A percentile compares a stretch with the other conserved stretches of the same genome.
Conservation (phyloP, 2,113 vertebrate species). For the Platysternon megacephalum region DNA sequence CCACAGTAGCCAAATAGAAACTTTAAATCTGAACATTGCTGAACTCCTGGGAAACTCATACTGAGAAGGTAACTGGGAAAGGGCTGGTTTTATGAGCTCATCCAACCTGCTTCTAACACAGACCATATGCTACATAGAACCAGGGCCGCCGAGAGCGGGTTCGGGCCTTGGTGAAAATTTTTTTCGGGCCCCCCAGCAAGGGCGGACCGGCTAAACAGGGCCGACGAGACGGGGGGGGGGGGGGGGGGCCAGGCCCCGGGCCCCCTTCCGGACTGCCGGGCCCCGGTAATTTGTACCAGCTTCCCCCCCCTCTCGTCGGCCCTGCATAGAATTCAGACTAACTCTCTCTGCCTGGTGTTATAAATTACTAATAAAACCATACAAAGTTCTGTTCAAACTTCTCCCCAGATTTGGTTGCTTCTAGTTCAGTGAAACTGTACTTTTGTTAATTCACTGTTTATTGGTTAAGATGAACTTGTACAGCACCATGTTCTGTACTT, state of each 20-base stretch:
- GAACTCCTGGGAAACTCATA: neutral
- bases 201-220: too few relatives aligned
- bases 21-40: neutral
- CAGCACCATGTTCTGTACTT: neutral
- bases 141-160: too few relatives aligned
- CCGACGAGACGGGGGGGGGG: too few relatives aligned
- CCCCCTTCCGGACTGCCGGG: too few relatives aligned
- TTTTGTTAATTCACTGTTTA: neutral
- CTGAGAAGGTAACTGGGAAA: neutral
- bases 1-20: neutral
- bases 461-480: neutral
- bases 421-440: neutral
- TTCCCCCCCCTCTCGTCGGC: too few relatives aligned
- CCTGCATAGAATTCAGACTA: too few relatives aligned
- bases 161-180: too few relatives aligned
- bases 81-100: neutral
- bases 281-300: too few relatives aligned
- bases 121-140: too few relatives aligned
- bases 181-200: too few relatives aligned
- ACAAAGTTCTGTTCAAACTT: neutral
- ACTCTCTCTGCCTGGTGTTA: neutral
- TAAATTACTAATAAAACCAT: neutral
- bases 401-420: neutral
- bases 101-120: neutral
- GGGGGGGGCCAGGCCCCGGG: too few relatives aligned